phyloP scores from a whole-genome alignment of 2,113 vertebrate genomes.

The Chelonoidis abingdonii region DNA sequence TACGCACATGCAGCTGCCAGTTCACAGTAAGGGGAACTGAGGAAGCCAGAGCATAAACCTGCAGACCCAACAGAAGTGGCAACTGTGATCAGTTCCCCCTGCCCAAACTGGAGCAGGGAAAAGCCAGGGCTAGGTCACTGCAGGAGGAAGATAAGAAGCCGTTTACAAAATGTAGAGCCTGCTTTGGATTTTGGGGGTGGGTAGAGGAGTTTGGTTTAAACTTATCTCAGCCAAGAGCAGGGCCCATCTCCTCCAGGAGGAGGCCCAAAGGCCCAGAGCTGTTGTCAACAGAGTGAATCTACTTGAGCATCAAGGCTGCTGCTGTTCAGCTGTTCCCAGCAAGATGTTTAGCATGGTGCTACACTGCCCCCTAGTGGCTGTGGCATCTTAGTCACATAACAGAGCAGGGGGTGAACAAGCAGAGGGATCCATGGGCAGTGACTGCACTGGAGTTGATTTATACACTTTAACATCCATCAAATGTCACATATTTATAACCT shows the following conservation, averaged over 20 bases:
- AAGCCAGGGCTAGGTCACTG: neutral
- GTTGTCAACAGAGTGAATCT: neutral
- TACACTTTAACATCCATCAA: too few relatives aligned
- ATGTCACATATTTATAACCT: neutral
- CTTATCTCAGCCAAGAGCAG: neutral
- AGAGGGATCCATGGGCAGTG: too few relatives aligned
- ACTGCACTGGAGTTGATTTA: too few relatives aligned
- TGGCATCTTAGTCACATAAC: neutral
- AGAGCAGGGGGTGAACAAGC: neutral
- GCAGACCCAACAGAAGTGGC: too few relatives aligned
- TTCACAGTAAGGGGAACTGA: neutral
- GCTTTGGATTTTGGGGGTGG: neutral
- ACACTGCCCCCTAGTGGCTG: neutral
- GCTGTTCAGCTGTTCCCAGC: too few relatives aligned
- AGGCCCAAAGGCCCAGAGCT: too few relatives aligned
- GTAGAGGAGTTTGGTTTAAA: neutral
- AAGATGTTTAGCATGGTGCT: neutral
- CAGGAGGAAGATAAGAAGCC: neutral
- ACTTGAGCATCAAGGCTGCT: neutral
- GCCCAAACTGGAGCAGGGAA: neutral
- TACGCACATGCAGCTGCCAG: too few relatives aligned
- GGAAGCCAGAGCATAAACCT: neutral
- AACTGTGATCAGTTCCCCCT: neutral
- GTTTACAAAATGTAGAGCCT: neutral
- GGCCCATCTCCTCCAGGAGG: neutral